Conservation (phyloP, 2,113 vertebrate genomes). For the Calypte anna region DNA sequence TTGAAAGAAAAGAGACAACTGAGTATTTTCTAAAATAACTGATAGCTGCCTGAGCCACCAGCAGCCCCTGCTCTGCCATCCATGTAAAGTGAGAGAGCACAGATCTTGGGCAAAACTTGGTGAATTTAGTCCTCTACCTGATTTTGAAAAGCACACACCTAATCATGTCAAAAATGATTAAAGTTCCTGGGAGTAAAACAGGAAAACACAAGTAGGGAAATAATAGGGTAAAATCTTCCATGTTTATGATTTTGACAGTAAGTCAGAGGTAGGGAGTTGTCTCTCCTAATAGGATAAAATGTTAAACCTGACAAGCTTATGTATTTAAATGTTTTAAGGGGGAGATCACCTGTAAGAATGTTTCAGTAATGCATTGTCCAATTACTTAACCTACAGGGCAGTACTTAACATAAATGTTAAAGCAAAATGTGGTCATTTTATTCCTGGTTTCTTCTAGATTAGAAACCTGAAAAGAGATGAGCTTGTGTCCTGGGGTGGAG, state of each 20-base stretch:
- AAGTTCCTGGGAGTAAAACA: neutral
- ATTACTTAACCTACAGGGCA: neutral
- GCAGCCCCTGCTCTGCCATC: neutral
- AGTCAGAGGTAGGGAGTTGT: neutral
- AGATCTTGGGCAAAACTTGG: fast-evolving
- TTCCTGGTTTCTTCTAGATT: neutral
- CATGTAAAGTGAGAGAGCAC: neutral
- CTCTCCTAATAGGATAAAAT: neutral
- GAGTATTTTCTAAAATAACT: neutral
- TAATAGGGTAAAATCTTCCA: fast-evolving
- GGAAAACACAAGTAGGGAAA: fast-evolving
- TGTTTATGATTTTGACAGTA: no score
- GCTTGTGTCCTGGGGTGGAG: fast-evolving
- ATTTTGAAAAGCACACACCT: neutral
- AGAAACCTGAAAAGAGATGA: neutral
- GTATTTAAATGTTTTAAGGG: neutral
- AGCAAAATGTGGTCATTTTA: no score
- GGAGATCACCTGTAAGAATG: neutral
- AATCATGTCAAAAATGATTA: neutral
- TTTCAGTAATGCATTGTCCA: neutral
- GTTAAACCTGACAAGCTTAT: fast-evolving
- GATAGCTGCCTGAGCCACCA: fast-evolving
- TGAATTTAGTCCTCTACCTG: neutral
- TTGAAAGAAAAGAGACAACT: neutral
- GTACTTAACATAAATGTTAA: neutral